Evolutionary conservation across 2,797 vertebrate species (phyloP), one percentile per base, ranked within the genome.

Genomic region (Loriculus beryllinus): DNA sequence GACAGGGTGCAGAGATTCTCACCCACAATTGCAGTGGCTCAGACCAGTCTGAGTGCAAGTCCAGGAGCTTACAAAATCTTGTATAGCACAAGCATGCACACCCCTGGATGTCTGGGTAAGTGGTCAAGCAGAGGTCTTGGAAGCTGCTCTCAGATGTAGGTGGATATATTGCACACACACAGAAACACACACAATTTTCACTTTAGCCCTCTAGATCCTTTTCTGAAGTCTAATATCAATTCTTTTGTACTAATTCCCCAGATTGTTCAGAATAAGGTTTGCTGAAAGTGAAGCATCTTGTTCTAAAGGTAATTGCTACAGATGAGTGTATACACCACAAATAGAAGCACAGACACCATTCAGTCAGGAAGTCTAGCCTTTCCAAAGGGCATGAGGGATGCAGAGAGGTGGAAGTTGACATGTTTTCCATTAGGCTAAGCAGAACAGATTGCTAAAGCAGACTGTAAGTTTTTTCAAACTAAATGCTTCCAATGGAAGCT

Each of bases 91-190:
- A 78, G 12, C 31, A 15, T 6, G 8, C 56, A 33, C 59, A 49
- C 9, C 14, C 7, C 3, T 11, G 33, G 63, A 45, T 52, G 6
- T 9, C 37, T 21, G 17, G 25, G 17, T 7, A 64, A 78, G 14
- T 9, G 10, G 37, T 29, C 11, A 6, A 48, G 33, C 21, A 49
- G 31, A 80, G 25, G 28, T 59, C 68, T 56, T 51, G 28, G 9
- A 74, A 8, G 9, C 25, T 67, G 14, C 20, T 54, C 9, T 39
- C 37, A 48, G 10, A 14, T 14, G 6, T 14, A 54, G 23, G 14
- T 2, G 0, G 67, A 43, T 37, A 51, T 0, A 0, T 67, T 68
- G 9, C 39, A 40, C 37, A 39, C 37, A 39, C 29, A n/a, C 29
- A 52, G 7, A 5, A 20, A n/a, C 14, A 43, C 47, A 43, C 54